Evolutionary conservation across 2,113 vertebrate genomes (phyloP).

Genomic region (Datnioides undecimradiatus): DNA sequence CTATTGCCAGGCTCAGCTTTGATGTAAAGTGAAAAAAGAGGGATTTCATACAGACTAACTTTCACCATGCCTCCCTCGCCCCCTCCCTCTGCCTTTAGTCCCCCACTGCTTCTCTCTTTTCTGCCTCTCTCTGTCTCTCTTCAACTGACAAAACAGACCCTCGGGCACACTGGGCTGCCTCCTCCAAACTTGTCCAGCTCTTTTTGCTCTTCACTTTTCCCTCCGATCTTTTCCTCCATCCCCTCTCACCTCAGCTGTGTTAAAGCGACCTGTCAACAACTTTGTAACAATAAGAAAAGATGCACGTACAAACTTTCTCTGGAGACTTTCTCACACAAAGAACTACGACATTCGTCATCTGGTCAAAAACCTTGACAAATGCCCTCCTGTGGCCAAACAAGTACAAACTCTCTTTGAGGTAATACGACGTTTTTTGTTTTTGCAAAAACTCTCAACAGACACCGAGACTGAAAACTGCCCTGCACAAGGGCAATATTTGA

Average conservation of each 20-base stretch:
- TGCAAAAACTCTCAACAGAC: not conserved
- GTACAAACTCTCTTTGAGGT: not conserved
- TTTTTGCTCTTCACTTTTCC: conserved; percentile 5
- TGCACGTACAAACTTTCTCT: not conserved
- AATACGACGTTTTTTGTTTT: not conserved
- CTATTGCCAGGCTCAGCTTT: conserved; percentile 80
- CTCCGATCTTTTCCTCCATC: conserved; percentile 2
- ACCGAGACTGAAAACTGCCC: not conserved
- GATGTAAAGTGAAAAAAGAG: conserved; percentile 74
- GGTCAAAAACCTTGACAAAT: not conserved
- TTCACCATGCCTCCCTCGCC: conserved; percentile 63
- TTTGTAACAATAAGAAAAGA: no score
- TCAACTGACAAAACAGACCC: conserved; percentile 74
- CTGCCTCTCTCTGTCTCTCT: conserved; percentile 45
- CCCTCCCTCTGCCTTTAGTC: conserved; percentile 39
- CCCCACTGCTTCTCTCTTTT: conserved; percentile 41
- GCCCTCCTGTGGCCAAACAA: not conserved
- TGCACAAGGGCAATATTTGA: not conserved
- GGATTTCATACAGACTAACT: conserved; percentile 78
- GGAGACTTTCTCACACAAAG: not conserved
- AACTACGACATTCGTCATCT: not conserved
- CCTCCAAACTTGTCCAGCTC: conserved; percentile 35
- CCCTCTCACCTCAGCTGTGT: not conserved
- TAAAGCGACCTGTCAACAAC: no score
- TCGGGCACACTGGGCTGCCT: conserved; percentile 38